phyloP scores from a whole-genome alignment of 2,113 vertebrate species.

The Holacanthus passer region DNA sequence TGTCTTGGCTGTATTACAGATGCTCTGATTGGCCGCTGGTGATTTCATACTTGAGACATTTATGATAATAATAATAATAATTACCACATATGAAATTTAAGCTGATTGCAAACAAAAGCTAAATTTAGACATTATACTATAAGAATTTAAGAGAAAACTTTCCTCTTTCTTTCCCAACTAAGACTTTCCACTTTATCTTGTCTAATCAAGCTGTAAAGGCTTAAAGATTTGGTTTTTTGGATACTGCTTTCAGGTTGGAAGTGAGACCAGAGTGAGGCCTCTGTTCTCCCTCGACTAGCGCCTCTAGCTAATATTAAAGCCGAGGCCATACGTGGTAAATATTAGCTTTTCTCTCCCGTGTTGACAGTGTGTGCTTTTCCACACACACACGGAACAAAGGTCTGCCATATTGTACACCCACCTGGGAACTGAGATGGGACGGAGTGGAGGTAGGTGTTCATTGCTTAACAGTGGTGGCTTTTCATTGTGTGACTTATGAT shows the following conservation, averaged over 20 bases:
- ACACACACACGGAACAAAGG: constrained; percentile 84
- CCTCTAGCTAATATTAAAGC: constrained; percentile 84
- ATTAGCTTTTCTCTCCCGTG: constrained; percentile 85
- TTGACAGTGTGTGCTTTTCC: constrained; percentile 86
- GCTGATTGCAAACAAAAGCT: background rate
- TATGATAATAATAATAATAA: too few species aligned
- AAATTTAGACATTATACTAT: background rate
- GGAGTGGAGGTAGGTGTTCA: constrained; percentile 57
- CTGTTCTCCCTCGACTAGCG: constrained; percentile 71
- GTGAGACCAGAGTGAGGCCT: constrained; percentile 61
- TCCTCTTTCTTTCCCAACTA: background rate
- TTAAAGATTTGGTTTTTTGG: constrained; percentile 38
- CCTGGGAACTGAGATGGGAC: constrained; percentile 71
- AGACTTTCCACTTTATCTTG: constrained; percentile 12
- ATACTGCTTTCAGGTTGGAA: constrained; percentile 54
- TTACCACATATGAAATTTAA: background rate
- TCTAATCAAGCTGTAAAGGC: constrained; percentile 44
- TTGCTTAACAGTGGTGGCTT: constrained; percentile 70
- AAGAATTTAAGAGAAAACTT: background rate
- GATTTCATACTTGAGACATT: background rate
- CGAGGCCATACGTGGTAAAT: constrained; percentile 83
- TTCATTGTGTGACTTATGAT: constrained; percentile 76
- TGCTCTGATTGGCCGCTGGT: background rate
- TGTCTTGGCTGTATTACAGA: background rate
- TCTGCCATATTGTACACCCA: constrained; percentile 79